Conservation (phyloP, 2,797 vertebrate genomes). For the Sebastes umbrosus region DNA sequence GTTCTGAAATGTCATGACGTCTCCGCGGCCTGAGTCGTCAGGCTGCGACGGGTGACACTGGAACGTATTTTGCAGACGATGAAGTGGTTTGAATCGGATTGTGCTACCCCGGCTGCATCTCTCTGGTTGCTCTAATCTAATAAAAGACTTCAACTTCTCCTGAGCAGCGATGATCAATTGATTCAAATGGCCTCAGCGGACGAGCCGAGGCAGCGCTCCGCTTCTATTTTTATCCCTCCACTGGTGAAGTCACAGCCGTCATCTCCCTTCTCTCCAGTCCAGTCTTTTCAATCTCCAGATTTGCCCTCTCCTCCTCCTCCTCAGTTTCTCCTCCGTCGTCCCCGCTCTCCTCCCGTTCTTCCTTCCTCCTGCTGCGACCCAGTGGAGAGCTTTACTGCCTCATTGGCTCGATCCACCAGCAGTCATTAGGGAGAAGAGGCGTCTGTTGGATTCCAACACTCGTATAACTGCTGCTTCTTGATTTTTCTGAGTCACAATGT, state of each 20-base stretch:
- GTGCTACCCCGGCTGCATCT: not conserved
- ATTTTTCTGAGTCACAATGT: not conserved
- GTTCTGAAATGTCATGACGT: not conserved
- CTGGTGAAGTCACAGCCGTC: conserved; percentile 49
- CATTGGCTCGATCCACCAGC: conserved; percentile 48
- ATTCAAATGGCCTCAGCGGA: conserved; percentile 55
- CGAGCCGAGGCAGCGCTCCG: conserved; percentile 16
- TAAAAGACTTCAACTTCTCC: conserved; percentile 41
- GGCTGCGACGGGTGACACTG: not conserved
- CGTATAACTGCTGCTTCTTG: not conserved
- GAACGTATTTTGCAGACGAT: not conserved
- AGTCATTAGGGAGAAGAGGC: conserved; percentile 25
- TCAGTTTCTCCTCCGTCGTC: not conserved
- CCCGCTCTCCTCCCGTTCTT: not conserved
- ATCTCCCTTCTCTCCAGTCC: conserved; percentile 17
- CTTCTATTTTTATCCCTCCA: conserved; percentile 60
- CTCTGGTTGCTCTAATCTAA: conserved; percentile 46
- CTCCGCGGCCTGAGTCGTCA: not conserved
- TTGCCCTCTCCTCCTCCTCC: not conserved
- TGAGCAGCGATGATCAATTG: conserved; percentile 54
- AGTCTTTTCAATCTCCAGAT: conserved; percentile 10
- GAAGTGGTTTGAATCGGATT: conserved; percentile 15
- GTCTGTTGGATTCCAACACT: not conserved
- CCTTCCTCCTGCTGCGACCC: conserved; percentile 33
- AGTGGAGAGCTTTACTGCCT: conserved; percentile 51